Conservation (phyloP, 2,888 invertebrate genomes). For the Dilophus febrilis region DNA sequence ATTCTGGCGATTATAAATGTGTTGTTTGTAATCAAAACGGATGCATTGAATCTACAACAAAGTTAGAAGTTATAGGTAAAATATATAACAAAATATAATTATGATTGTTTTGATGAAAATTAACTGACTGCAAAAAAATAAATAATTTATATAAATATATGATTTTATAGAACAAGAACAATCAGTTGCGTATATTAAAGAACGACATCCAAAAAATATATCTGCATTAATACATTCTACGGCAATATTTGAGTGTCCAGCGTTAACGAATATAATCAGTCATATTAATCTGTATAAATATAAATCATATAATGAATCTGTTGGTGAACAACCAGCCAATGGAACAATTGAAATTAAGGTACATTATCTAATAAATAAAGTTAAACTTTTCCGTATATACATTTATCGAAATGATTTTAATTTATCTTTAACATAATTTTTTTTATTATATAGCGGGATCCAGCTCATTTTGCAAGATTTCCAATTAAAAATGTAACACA, state of each 20-base stretch:
- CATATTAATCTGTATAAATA: constrained; percentile 56
- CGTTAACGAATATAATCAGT: constrained; percentile 69
- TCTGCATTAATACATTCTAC: constrained; percentile 58
- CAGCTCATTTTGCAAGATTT: too few species aligned
- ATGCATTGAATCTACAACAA: constrained; percentile 54
- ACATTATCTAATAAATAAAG: too few species aligned
- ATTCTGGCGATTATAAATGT: constrained; percentile 80
- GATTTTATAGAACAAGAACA: constrained; percentile 78
- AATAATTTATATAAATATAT: too few species aligned
- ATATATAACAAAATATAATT: too few species aligned
- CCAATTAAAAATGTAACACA: constrained; percentile 70
- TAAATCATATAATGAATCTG: constrained; percentile 11
- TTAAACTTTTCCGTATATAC: too few species aligned
- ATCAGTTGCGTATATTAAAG: constrained; percentile 68
- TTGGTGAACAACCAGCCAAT: too few species aligned
- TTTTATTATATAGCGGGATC: too few species aligned
- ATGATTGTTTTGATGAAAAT: too few species aligned
- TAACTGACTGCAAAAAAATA: too few species aligned
- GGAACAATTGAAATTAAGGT: too few species aligned
- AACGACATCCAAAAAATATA: constrained; percentile 62
- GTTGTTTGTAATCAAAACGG: constrained; percentile 66
- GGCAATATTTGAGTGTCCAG: constrained; percentile 56
- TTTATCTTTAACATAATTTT: too few species aligned
- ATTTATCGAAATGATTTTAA: too few species aligned
- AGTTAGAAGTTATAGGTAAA: constrained; percentile 57